Evolutionary conservation across 1,140 invertebrate genomes (phyloP), one percentile per base, ranked within the genome.

Genomic region (Zaprionus davidi): DNA sequence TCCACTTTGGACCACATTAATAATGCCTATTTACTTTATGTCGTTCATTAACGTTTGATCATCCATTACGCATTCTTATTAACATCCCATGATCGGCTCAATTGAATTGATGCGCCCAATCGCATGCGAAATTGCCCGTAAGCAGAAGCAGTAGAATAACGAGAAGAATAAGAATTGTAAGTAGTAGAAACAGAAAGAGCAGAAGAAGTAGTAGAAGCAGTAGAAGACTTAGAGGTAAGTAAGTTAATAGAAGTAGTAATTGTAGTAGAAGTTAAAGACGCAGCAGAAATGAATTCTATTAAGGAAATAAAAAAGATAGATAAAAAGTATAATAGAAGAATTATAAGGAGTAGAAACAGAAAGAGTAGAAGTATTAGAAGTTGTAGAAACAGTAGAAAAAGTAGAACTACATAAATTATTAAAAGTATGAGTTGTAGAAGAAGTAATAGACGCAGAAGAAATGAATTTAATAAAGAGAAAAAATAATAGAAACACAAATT

Each of bases 21-120:
- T 24, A 51, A 51, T 51, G 46, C 46, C 46, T 13, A 51, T 51
- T 51, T 51, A 51, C 46, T 51, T 51, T 22, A 51, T 51, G 46
- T 51, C 24, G 24, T 51, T 51, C 46, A 51, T 51, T 46, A 46
- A 17, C 41, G 41, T 46, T 46, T 20, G 41, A 46, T 46, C 41
- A 46, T 17, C 46, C 20, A 51, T 51, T 51, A 22, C 9, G 46
- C 22, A 24, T 51, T 24, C 46, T 51, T 20, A 51, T 51, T 51
- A 51, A 51, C 46, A 51, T 51, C 46, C 22, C 46, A 51, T 51
- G 46, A 51, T 24, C 46, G 46, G 17, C 20, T 13, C 46, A 51
- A 51, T 51, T 51, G 20, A 51, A 22, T 22, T 51, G 46, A 51
- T 51, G 46, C 20, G 46, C 9, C 12, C 46, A 51, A 51, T 51